These are phyloP conservation scores for Thera obeliscata DNA, from an alignment of 2,888 invertebrate genomes.

Conservation along the genomic window DNA sequence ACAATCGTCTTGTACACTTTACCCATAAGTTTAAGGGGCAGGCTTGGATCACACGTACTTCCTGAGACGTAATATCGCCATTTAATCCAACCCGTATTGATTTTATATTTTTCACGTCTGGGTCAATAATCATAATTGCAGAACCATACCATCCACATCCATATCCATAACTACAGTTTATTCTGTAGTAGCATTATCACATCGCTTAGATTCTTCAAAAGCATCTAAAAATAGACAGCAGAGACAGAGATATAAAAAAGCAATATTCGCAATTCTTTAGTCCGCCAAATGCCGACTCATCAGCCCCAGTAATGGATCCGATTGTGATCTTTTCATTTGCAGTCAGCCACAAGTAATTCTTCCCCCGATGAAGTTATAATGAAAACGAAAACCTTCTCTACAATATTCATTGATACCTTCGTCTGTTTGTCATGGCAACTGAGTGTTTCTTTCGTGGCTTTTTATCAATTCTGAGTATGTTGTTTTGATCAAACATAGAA, in stretches of 20 bases:
- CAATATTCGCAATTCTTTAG: conserved; percentile 34
- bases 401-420: background rate
- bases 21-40: too few species aligned
- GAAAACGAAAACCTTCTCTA: conserved; percentile 64
- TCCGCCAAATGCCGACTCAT: conserved; percentile 52
- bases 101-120: too few species aligned
- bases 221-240: background rate
- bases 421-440: conserved; percentile 10
- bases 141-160: too few species aligned
- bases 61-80: too few species aligned
- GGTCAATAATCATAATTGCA: too few species aligned
- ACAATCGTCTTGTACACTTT: too few species aligned
- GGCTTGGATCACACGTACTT: too few species aligned
- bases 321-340: conserved; percentile 82
- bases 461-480: too few species aligned
- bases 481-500: too few species aligned
- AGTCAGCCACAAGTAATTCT: conserved; percentile 72
- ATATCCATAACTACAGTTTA: background rate
- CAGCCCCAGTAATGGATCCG: conserved; percentile 63
- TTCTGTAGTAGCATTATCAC: background rate
- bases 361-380: conserved; percentile 70
- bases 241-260: conserved; percentile 32
- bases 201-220: background rate
- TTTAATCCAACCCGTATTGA: too few species aligned
- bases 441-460: too few species aligned